Percentiles rank a stretch among this genome's conserved stretches.
These are phyloP conservation scores for Cephus runcator DNA, from an alignment of 2,888 invertebrate genomes.

Conservation along the genomic window DNA sequence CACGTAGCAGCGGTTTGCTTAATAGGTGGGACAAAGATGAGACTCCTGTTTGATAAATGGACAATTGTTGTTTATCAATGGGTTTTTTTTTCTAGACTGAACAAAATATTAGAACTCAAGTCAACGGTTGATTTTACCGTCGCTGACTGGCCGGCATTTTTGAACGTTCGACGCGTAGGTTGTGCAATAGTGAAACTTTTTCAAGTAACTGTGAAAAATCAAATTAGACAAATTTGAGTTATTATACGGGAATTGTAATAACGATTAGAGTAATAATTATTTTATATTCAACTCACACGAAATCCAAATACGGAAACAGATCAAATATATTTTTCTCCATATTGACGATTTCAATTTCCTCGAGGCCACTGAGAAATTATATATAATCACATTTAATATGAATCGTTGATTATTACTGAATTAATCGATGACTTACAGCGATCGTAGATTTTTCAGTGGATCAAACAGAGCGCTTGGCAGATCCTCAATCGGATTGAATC, in stretches of 20 bases:
- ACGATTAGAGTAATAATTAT: not conserved
- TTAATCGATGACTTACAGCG: slow-evolving; percentile 53
- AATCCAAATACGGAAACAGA: slow-evolving; percentile 65
- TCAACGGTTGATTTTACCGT: slow-evolving; percentile 64
- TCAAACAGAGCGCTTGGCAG: slow-evolving; percentile 48
- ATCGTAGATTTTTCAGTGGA: slow-evolving; percentile 50
- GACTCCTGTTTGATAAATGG: slow-evolving; percentile 63
- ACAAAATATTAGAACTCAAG: not conserved
- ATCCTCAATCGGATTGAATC: slow-evolving; percentile 54
- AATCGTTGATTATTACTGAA: not conserved
- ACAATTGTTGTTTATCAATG: slow-evolving; percentile 38
- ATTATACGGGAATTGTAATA: not conserved
- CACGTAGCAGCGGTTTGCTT: slow-evolving; percentile 69
- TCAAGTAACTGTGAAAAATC: slow-evolving; percentile 67
- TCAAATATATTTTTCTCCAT: slow-evolving; percentile 68
- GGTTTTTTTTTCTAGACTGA: not conserved
- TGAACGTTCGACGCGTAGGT: slow-evolving; percentile 69
- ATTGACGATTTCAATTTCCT: slow-evolving; percentile 68
- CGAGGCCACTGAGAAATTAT: slow-evolving; percentile 65
- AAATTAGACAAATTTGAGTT: not conserved
- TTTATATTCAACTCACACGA: slow-evolving; percentile 61
- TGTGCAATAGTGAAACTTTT: slow-evolving; percentile 73
- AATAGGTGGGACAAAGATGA: slow-evolving; percentile 73
- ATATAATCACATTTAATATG: not conserved
- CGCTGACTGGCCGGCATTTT: slow-evolving; percentile 71